Evolutionary conservation across 2,888 invertebrate genomes (phyloP).

Genomic region (Ennomos erosarius): DNA sequence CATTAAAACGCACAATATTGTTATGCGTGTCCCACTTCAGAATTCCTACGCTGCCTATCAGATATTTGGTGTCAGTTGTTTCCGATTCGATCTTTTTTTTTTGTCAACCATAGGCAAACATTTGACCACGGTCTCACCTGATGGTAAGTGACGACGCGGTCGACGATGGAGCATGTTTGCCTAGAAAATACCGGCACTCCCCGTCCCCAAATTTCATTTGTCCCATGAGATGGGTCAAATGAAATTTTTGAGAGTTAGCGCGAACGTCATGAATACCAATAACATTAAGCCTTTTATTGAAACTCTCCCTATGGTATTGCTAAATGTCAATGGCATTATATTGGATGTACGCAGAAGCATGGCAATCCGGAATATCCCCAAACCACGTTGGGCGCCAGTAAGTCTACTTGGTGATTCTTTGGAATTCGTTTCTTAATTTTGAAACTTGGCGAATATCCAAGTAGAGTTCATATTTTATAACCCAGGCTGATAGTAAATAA

Average conservation of each 20-base stretch:
- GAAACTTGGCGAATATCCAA: constrained; percentile 32
- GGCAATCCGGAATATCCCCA: not conserved
- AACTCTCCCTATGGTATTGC: constrained; percentile 22
- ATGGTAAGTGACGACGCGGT: too few species aligned
- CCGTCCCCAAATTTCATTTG: too few species aligned
- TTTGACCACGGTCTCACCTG: too few species aligned
- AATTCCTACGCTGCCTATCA: constrained; percentile 38
- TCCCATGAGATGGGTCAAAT: too few species aligned
- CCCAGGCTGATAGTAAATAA: constrained; percentile 26
- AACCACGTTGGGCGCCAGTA: constrained; percentile 44
- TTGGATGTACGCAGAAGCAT: not conserved
- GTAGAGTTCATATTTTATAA: constrained; percentile 28
- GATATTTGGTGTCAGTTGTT: constrained; percentile 47
- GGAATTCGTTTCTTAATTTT: constrained; percentile 13
- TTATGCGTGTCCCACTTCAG: constrained; percentile 42
- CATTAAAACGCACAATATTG: constrained; percentile 25
- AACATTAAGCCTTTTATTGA: constrained; percentile 3
- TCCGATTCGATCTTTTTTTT: constrained; percentile 43
- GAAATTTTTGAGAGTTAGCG: constrained; percentile 19
- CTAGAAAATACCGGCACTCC: too few species aligned
- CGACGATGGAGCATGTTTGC: too few species aligned
- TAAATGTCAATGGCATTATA: constrained; percentile 7
- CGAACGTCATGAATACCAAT: not conserved
- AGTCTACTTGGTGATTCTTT: constrained; percentile 28
- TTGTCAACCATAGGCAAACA: too few species aligned